Conservation (phyloP, 2,113 vertebrate genomes). For the Proterorhinus semilunaris region DNA sequence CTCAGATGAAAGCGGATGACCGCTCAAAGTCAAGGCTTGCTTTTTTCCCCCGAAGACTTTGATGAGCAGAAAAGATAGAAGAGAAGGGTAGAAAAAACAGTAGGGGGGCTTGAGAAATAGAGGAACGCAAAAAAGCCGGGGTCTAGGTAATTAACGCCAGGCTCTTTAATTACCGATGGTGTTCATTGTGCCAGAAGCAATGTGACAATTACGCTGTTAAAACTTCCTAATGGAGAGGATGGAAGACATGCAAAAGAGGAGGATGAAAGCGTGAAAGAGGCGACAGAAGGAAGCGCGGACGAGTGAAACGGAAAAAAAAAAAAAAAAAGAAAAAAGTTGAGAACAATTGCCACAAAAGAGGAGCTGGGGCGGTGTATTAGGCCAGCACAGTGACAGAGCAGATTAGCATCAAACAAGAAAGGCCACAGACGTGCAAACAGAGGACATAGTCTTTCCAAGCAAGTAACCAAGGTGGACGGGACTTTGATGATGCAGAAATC, state of each 20-base stretch:
- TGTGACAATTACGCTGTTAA: conserved; percentile 79
- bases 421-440: conserved; percentile 76
- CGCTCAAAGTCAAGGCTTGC: conserved; percentile 72
- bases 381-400: conserved; percentile 80
- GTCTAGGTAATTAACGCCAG: conserved; percentile 77
- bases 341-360: conserved; percentile 76
- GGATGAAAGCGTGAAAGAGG: conserved; percentile 72
- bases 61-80: conserved; percentile 62
- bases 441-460: conserved; percentile 80
- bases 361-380: conserved; percentile 67
- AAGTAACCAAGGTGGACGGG: conserved; percentile 82
- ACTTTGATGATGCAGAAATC: conserved; percentile 85
- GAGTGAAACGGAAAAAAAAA: conserved; percentile 58
- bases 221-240: conserved; percentile 66
- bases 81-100: conserved; percentile 47
- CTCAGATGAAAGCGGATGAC: conserved; percentile 62
- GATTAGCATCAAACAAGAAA: conserved; percentile 83
- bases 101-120: conserved; percentile 51
- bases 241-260: conserved; percentile 74
- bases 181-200: conserved; percentile 78
- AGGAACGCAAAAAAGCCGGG: conserved; percentile 59
- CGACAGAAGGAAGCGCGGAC: conserved; percentile 65
- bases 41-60: conserved; percentile 61
- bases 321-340: conserved; percentile 65
- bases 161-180: conserved; percentile 78